Evolutionary conservation across 2,113 vertebrate species (phyloP).

Genomic region (Chloropsis hardwickii): DNA sequence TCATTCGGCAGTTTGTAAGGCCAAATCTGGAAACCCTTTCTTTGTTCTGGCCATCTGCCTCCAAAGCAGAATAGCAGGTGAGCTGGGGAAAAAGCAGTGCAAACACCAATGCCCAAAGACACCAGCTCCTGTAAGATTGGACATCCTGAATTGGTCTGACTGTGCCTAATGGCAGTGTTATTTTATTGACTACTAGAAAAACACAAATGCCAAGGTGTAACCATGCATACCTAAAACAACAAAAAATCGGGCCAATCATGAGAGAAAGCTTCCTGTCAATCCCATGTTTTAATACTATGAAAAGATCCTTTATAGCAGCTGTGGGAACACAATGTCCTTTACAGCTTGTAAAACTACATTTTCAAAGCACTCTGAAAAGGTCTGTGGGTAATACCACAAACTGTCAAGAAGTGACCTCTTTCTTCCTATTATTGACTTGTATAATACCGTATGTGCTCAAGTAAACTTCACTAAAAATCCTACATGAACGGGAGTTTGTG

Average conservation of each 20-base stretch:
- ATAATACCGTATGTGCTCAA: not conserved
- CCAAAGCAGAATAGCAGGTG: not conserved
- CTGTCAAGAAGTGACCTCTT: not conserved
- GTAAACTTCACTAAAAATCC: not conserved
- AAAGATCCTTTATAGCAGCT: not conserved
- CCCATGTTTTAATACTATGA: not conserved
- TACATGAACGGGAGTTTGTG: not conserved
- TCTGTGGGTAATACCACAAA: not conserved
- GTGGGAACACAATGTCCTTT: constrained; percentile 6
- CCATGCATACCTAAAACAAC: not conserved
- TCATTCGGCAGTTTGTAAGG: not conserved
- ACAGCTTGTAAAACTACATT: constrained; percentile 3
- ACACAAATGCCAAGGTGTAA: not conserved
- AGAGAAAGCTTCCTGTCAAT: not conserved
- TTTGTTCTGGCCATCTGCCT: not conserved
- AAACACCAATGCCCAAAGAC: not conserved
- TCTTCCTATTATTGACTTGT: not conserved
- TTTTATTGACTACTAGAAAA: not conserved
- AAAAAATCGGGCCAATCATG: not conserved
- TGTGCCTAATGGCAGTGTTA: not conserved
- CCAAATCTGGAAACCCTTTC: not conserved
- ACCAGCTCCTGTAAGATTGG: not conserved
- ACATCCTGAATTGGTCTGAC: not conserved
- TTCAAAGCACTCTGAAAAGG: not conserved
- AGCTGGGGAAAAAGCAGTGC: not conserved